phyloP scores from a whole-genome alignment of 2,113 vertebrate genomes.

The Laterallus jamaicensis region DNA sequence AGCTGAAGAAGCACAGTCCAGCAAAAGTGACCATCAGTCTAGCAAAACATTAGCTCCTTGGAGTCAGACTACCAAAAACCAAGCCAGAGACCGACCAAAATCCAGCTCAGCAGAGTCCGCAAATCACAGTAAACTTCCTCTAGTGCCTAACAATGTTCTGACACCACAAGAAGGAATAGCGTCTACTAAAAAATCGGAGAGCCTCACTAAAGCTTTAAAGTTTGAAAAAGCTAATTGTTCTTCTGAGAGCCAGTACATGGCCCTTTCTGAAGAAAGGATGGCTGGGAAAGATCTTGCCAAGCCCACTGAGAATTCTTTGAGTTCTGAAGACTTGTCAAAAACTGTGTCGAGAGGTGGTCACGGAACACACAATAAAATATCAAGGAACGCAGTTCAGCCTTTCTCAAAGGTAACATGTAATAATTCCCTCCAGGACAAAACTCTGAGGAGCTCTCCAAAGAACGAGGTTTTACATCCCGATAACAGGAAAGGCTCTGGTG shows the following conservation, averaged over 20 bases:
- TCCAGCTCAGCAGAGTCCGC: constrained; percentile 60
- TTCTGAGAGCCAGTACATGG: constrained; percentile 56
- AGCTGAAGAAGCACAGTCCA: constrained; percentile 65
- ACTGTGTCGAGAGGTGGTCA: constrained; percentile 44
- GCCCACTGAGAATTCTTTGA: constrained; percentile 62
- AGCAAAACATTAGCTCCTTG: constrained; percentile 61
- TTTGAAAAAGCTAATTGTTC: constrained; percentile 72
- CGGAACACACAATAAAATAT: constrained; percentile 64
- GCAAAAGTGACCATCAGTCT: constrained; percentile 63
- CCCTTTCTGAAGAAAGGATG: constrained; percentile 64
- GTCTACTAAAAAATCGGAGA: constrained; percentile 68
- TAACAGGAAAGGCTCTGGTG: constrained; percentile 69
- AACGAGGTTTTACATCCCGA: constrained; percentile 74
- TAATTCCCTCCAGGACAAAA: constrained; percentile 76
- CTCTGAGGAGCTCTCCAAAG: constrained; percentile 77
- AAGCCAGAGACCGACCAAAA: constrained; percentile 74
- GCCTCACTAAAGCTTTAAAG: constrained; percentile 74
- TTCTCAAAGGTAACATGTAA: constrained; percentile 70
- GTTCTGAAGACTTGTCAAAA: constrained; percentile 71
- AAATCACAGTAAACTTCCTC: constrained; percentile 73
- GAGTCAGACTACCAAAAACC: constrained; percentile 64
- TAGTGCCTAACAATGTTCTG: constrained; percentile 82
- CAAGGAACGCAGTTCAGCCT: constrained; percentile 53
- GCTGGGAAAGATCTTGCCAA: constrained; percentile 59
- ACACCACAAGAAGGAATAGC: constrained; percentile 72